Evolutionary conservation across 2,888 invertebrate species (phyloP).

Genomic region (Caenorhabditis plicata): DNA sequence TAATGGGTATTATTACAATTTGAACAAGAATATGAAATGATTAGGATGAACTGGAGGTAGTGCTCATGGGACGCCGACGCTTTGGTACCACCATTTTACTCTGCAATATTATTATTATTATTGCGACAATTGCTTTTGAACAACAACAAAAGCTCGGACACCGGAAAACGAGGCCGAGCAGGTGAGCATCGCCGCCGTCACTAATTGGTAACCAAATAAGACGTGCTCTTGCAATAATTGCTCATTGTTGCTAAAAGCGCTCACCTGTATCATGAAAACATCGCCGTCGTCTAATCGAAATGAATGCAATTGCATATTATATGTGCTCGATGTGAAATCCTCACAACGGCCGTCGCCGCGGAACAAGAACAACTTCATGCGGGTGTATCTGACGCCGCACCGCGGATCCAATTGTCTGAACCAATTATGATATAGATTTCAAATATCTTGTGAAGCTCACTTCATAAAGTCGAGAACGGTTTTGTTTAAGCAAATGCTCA

Average conservation of each 20-base stretch:
- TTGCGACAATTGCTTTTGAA: neutral
- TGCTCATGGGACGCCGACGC: slow-evolving; percentile 26
- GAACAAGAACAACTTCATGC: slow-evolving; percentile 43
- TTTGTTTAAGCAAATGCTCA: slow-evolving; percentile 56
- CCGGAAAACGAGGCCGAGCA: slow-evolving; percentile 2
- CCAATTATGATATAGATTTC: neutral
- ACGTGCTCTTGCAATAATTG: neutral
- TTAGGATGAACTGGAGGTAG: slow-evolving; percentile 22
- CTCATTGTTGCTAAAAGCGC: neutral
- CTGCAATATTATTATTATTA: slow-evolving; percentile 6
- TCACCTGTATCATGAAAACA: slow-evolving; percentile 55
- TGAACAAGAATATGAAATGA: neutral
- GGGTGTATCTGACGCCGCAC: slow-evolving; percentile 38
- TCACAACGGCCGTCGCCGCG: slow-evolving; percentile 42
- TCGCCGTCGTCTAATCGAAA: slow-evolving; percentile 65
- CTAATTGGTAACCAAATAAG: too few relatives aligned
- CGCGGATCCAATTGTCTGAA: slow-evolving; percentile 60
- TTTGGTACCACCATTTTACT: slow-evolving; percentile 29
- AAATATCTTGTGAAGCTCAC: slow-evolving; percentile 14
- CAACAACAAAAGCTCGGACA: slow-evolving; percentile 1
- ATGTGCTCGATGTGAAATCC: slow-evolving; percentile 25
- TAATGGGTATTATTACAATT: neutral
- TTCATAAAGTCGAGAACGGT: slow-evolving; percentile 67
- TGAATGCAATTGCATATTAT: slow-evolving; percentile 51
- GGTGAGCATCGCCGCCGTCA: slow-evolving; percentile 3